Evolutionary conservation across 1,140 invertebrate species (phyloP), one percentile per base, ranked within the genome.

Genomic region (Latrodectus geometricus): DNA sequence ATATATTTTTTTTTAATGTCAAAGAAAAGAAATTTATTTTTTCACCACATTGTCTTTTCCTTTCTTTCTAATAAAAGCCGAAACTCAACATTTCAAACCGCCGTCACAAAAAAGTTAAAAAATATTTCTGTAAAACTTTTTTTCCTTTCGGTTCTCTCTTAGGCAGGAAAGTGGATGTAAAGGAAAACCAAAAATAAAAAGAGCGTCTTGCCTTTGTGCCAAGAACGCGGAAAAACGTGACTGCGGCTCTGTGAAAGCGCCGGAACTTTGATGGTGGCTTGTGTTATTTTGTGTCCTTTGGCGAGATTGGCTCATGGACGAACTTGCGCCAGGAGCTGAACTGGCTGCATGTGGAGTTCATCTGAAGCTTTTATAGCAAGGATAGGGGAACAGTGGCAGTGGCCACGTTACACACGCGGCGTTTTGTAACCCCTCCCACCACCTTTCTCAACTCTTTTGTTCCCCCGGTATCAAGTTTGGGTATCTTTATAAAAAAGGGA

Each of bases 311-410:
- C 50, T 49, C 70, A 9, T n/a, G 80, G n/a, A 73, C 54, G 50
- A 48, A 15, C 69, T 74, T 66, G 72, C 56, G 80, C 80, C 80
- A 83, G 80, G 72, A 73, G 56, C 69, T 83, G 54, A 9, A 72
- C 80, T 83, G 80, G 80, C 70, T 21, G 69, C 11, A 52, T 20
- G 49, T 56, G 52, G 80, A 65, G 69, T 61, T 21, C 23, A 35
- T 35, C 17, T 20, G 52, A 23, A 17, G 56, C 70, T 83, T 83
- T 83, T 83, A 83, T 83, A 83, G 72, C 17, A 9, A n/a, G 12
- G 69, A 23, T 70, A 68, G 77, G 21, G 49, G 4, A n/a, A 15
- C 49, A 23, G 48, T 81, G 79, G 80, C 56, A 69, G 68, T 74
- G 69, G 70, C 8, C 68, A 21, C 68, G 68, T 9, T 69, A 21